phyloP scores from a whole-genome alignment of 2,113 vertebrate species.

The Heliornis fulica region DNA sequence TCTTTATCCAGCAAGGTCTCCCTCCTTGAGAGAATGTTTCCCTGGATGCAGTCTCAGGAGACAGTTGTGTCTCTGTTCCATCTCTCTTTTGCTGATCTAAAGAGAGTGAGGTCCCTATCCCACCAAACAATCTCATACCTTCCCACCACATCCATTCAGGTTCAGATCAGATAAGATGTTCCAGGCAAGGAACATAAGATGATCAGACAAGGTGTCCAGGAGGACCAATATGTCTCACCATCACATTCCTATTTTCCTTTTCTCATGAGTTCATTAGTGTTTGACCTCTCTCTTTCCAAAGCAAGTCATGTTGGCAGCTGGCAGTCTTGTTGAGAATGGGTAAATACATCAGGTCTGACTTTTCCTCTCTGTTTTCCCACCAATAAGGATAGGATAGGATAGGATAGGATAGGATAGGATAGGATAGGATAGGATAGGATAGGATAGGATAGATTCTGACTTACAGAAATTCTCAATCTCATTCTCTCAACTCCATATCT shows the following conservation, averaged over 20 bases:
- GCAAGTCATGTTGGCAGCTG: neutral
- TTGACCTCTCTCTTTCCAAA: neutral
- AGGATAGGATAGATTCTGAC: neutral
- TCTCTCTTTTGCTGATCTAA: neutral
- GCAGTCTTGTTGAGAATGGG: neutral
- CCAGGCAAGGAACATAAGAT: too few species aligned
- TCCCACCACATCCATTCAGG: neutral
- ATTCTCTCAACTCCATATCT: neutral
- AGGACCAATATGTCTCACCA: neutral
- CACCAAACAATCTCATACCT: neutral
- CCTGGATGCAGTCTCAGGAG: neutral
- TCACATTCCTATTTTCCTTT: neutral
- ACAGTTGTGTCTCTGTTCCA: neutral
- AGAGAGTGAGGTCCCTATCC: accelerated
- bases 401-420: neutral
- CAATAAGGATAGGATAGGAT: neutral
- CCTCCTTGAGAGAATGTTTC: accelerated
- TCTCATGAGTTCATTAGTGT: neutral
- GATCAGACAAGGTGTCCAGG: too few species aligned
- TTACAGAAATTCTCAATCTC: neutral
- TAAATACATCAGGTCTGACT: accelerated
- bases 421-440: neutral
- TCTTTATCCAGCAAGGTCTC: neutral
- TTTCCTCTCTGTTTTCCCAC: neutral
- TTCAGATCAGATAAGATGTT: neutral